phyloP scores from a whole-genome alignment of 2,797 vertebrate genomes.

The Taeniopygia guttata region DNA sequence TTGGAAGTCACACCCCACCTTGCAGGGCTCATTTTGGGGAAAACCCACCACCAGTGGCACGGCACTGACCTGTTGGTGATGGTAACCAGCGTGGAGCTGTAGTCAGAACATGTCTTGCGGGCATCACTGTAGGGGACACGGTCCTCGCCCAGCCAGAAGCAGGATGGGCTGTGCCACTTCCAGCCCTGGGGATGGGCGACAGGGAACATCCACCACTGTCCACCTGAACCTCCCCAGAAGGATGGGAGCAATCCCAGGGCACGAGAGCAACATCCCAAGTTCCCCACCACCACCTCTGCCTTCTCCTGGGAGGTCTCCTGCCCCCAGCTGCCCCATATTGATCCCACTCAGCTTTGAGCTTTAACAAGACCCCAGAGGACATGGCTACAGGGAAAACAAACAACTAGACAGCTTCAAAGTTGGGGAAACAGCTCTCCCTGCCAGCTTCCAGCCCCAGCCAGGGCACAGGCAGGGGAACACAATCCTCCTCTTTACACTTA shows the following conservation, averaged over 20 bases:
- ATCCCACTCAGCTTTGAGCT: not conserved
- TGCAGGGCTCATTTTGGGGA: not conserved
- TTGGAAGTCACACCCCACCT: not conserved
- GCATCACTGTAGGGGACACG: slow-evolving; percentile 83
- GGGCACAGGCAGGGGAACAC: not conserved
- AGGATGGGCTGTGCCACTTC: slow-evolving; percentile 95
- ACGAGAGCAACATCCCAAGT: accelerated
- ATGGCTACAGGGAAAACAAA: slow-evolving; percentile 5
- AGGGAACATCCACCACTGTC: not conserved
- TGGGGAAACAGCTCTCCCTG: not conserved
- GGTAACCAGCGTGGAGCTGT: slow-evolving; percentile 82
- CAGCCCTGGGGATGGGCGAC: slow-evolving; percentile 80
- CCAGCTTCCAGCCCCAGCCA: accelerated
- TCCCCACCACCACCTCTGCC: not conserved
- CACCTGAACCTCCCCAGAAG: not conserved
- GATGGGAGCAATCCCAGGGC: not conserved
- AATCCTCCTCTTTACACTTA: not conserved
- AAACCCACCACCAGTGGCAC: accelerated
- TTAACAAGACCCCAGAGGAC: not conserved
- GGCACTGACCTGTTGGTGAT: slow-evolving; percentile 87
- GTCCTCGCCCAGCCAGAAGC: slow-evolving; percentile 92
- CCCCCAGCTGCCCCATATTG: not conserved
- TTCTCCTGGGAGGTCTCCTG: not conserved
- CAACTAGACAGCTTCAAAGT: slow-evolving; percentile 37
- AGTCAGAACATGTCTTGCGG: slow-evolving; percentile 81